These are phyloP conservation scores for Pogonomyrmex californicus DNA, from an alignment of 1,140 invertebrate species.

Conservation along the genomic window DNA sequence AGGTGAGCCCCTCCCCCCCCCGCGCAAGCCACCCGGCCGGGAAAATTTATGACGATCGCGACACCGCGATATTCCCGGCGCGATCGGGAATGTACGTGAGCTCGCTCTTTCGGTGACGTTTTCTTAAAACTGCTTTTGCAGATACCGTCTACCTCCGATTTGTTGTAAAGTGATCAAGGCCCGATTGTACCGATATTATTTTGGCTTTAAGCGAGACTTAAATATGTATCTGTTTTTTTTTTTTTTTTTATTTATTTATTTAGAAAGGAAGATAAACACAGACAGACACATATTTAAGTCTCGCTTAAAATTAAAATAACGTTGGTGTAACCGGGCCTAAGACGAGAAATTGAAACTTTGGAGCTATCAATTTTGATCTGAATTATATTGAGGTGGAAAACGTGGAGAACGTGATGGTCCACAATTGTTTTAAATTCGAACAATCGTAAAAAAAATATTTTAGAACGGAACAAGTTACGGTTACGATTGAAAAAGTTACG, in stretches of 20 bases:
- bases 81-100: neutral
- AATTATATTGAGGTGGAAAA: neutral
- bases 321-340: too few relatives aligned
- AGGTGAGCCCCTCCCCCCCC: constrained; percentile 4
- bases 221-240: too few relatives aligned
- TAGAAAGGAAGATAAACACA: too few relatives aligned
- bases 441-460: neutral
- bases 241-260: too few relatives aligned
- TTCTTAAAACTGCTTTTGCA: too few relatives aligned
- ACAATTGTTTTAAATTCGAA: constrained; percentile 21
- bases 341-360: neutral
- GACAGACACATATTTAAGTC: too few relatives aligned
- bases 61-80: neutral
- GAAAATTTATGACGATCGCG: neutral
- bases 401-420: neutral
- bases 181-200: too few relatives aligned
- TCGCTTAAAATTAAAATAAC: too few relatives aligned
- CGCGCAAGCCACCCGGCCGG: too few relatives aligned
- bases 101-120: neutral
- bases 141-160: neutral
- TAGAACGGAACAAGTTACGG: neutral
- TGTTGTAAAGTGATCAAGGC: neutral
- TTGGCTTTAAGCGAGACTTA: too few relatives aligned
- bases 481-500: neutral
- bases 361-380: neutral